Percentiles rank a stretch among this genome's conserved stretches.
Evolutionary conservation across 2,113 vertebrate genomes (phyloP).

Genomic region (Isurus oxyrinchus): DNA sequence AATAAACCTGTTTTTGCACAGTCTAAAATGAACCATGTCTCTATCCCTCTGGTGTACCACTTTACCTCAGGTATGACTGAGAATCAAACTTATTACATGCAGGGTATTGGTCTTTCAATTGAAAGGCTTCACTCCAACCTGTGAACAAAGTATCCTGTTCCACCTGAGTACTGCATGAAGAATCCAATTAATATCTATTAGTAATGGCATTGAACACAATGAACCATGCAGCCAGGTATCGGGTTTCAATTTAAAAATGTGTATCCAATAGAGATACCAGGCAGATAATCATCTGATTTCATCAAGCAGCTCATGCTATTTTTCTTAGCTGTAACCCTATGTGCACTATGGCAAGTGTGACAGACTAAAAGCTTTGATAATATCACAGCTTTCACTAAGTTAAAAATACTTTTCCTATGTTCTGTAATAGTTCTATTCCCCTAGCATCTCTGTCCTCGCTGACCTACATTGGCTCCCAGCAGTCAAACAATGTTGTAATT

Average conservation of each 20-base stretch:
- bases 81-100: background rate
- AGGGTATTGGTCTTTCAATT: background rate
- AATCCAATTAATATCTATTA: slow-evolving; percentile 8
- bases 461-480: background rate
- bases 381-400: background rate
- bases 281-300: background rate
- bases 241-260: background rate
- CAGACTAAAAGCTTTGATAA: background rate
- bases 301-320: background rate
- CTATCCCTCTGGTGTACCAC: background rate
- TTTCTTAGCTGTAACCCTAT: background rate
- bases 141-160: background rate
- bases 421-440: background rate
- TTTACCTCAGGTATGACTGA: background rate
- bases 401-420: background rate
- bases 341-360: background rate
- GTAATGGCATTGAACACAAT: background rate
- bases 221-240: background rate
- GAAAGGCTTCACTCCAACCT: background rate
- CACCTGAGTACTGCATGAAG: background rate
- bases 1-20: background rate
- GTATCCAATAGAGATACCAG: background rate
- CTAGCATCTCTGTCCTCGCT: background rate
- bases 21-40: background rate
- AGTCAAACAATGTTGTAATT: background rate